phyloP scores from a whole-genome alignment of 1,140 invertebrate species.

The Ridgeia piscesae region DNA sequence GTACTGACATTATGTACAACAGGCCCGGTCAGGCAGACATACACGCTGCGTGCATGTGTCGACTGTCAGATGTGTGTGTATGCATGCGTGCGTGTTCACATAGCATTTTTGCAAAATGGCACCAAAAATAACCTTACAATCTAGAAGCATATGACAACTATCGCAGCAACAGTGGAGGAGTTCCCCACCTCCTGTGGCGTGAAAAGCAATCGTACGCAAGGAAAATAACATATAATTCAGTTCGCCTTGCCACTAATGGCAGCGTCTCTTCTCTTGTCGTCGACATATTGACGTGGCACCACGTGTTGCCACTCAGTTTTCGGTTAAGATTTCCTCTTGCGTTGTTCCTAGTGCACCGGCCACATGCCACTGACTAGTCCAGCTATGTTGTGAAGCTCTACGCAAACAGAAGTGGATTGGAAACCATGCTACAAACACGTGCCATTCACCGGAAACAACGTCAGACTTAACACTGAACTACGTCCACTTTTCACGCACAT shows the following conservation, averaged over 20 bases:
- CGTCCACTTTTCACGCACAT: not conserved
- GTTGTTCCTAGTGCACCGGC: not conserved
- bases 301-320: not conserved
- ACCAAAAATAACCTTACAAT: not conserved
- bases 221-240: not conserved
- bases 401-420: not conserved
- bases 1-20: not conserved
- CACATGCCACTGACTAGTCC: not conserved
- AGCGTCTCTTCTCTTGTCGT: too few species aligned
- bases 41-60: not conserved
- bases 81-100: not conserved
- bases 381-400: not conserved
- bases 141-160: not conserved
- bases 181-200: not conserved
- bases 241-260: not conserved
- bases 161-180: not conserved
- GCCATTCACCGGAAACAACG: not conserved
- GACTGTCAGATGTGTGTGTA: not conserved
- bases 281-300: not conserved
- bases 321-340: not conserved
- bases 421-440: not conserved
- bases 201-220: not conserved
- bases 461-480: not conserved
- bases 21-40: not conserved
- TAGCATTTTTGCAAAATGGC: not conserved